Evolutionary conservation across 2,797 vertebrate genomes (phyloP).

Genomic region (Dryobates pubescens): DNA sequence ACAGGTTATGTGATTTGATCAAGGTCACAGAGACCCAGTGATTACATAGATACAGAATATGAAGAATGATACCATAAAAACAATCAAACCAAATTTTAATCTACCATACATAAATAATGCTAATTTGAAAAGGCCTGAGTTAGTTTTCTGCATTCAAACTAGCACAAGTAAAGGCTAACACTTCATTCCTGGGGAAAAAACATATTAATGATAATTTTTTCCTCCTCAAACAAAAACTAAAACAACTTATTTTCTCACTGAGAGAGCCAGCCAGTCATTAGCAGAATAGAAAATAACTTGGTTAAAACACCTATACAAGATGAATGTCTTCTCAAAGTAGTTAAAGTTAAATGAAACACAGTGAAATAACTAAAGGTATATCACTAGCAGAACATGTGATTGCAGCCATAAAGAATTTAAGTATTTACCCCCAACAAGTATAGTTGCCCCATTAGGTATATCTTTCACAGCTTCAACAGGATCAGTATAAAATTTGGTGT

Average conservation of each 20-base stretch:
- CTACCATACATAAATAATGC: not conserved
- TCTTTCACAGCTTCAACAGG: slow-evolving; percentile 92
- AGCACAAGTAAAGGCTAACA: not conserved
- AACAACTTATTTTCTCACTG: not conserved
- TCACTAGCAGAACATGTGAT: not conserved
- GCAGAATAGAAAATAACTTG: not conserved
- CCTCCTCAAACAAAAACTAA: not conserved
- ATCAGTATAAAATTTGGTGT: slow-evolving; percentile 87
- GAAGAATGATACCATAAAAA: not conserved
- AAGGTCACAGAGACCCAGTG: not conserved
- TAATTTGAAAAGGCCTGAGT: not conserved
- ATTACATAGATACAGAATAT: accelerated
- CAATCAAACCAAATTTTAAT: not conserved
- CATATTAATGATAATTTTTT: accelerated
- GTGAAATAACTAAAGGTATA: not conserved
- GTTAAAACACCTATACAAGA: not conserved
- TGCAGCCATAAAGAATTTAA: not conserved
- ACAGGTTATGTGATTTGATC: not conserved
- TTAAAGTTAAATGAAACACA: not conserved
- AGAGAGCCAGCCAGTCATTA: not conserved
- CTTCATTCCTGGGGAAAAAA: not conserved
- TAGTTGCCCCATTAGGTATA: slow-evolving; percentile 88
- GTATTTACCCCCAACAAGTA: slow-evolving; percentile 93
- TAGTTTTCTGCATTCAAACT: not conserved
- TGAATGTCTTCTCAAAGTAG: not conserved